phyloP scores from a whole-genome alignment of 2,888 invertebrate species.

The Noctua comes region DNA sequence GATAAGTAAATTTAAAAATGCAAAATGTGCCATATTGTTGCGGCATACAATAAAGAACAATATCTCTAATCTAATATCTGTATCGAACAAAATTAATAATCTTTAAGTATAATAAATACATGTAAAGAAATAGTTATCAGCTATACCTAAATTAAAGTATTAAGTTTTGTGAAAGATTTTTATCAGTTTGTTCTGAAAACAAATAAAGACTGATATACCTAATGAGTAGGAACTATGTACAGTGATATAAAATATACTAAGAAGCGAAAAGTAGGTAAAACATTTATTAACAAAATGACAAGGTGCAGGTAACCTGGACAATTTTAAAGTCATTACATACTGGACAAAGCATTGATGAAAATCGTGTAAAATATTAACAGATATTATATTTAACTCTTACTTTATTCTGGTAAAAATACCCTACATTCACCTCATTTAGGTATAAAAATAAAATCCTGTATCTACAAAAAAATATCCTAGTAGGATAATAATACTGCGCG shows the following conservation, averaged over 20 bases:
- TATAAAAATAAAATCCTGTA: not conserved
- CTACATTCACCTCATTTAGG: no score
- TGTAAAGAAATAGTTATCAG: constrained; percentile 62
- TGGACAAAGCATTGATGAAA: not conserved
- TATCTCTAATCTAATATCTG: constrained; percentile 54
- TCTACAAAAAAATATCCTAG: not conserved
- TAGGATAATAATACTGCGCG: not conserved
- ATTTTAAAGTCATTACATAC: not conserved
- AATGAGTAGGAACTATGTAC: constrained; percentile 2
- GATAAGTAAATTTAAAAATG: constrained; percentile 46
- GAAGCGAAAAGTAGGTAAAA: not conserved
- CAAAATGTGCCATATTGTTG: constrained; percentile 45
- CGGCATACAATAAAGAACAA: constrained; percentile 59
- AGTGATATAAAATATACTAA: not conserved
- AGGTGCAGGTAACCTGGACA: no score
- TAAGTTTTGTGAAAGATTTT: constrained; percentile 25
- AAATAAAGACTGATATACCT: constrained; percentile 9
- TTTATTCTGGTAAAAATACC: not conserved
- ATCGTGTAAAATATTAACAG: not conserved
- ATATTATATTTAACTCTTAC: not conserved
- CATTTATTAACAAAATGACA: not conserved
- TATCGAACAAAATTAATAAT: constrained; percentile 57
- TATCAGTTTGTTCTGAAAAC: constrained; percentile 43
- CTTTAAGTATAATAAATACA: constrained; percentile 45
- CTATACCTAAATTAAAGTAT: constrained; percentile 29